phyloP scores from a whole-genome alignment of 2,797 vertebrate genomes.

The Catharus ustulatus region DNA sequence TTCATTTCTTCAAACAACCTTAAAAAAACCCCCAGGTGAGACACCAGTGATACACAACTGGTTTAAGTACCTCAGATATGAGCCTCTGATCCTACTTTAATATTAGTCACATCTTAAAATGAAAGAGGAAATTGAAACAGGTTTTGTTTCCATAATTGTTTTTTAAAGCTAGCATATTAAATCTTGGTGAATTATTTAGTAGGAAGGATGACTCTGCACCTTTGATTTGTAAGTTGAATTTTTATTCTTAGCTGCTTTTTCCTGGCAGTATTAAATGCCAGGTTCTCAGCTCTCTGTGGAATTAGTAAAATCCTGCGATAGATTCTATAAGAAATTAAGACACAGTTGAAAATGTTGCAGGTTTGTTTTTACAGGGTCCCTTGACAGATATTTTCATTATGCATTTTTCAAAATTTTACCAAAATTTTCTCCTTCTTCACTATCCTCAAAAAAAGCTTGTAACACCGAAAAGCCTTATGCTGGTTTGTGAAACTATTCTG shows the following conservation, averaged over 20 bases:
- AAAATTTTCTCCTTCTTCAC: not conserved
- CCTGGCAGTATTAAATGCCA: conserved; percentile 42
- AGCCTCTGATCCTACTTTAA: conserved; percentile 49
- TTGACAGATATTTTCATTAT: not conserved
- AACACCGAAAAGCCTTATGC: not conserved
- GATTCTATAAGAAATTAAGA: conserved; percentile 49
- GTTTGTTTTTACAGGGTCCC: conserved; percentile 8
- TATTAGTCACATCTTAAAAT: conserved; percentile 56
- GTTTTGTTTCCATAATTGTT: conserved; percentile 47
- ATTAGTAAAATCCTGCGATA: conserved; percentile 31
- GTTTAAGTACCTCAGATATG: conserved; percentile 12
- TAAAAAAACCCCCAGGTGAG: conserved; percentile 27
- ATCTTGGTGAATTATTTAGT: conserved; percentile 55
- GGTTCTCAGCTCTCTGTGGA: conserved; percentile 17
- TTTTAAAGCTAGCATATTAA: conserved; percentile 54
- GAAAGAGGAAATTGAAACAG: conserved; percentile 44
- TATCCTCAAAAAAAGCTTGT: not conserved
- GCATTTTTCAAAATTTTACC: not conserved
- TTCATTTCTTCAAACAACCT: not conserved
- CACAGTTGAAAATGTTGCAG: not conserved
- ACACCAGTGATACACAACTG: not conserved
- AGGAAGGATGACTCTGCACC: conserved; percentile 43
- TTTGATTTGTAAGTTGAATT: conserved; percentile 65
- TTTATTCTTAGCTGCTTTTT: conserved; percentile 52
- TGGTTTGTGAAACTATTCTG: not conserved